Percentiles rank a stretch among this genome's conserved stretches.
Conservation (phyloP, 2,797 vertebrate species). For the Nannoperca australis region DNA sequence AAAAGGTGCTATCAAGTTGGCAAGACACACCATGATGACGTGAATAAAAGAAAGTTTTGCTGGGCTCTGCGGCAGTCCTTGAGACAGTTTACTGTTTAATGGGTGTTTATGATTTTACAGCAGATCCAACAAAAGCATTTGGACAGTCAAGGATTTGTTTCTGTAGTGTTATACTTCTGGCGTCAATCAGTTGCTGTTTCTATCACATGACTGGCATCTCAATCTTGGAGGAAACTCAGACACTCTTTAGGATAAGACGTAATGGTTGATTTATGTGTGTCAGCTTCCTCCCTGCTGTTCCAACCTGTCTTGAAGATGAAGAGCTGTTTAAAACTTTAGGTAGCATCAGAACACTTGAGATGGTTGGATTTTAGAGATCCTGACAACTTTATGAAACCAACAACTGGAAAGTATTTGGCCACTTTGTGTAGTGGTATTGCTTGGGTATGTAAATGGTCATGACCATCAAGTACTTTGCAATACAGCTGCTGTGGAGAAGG, state of each 20-base stretch:
- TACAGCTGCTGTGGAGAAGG: background rate
- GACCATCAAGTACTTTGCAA: background rate
- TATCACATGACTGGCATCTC: conserved; percentile 14
- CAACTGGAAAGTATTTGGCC: background rate
- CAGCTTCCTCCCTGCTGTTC: background rate
- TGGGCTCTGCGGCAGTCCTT: background rate
- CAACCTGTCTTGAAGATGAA: conserved; percentile 6
- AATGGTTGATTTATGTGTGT: background rate
- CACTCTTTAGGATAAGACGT: background rate
- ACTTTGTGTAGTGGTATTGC: background rate
- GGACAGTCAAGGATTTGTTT: background rate
- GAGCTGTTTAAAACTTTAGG: background rate
- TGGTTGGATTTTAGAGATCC: background rate
- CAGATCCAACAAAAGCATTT: conserved; percentile 1
- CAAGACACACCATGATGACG: conserved; percentile 34
- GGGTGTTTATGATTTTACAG: background rate
- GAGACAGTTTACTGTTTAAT: background rate
- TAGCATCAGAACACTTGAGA: too few species aligned
- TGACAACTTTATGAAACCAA: background rate
- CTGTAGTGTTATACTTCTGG: background rate
- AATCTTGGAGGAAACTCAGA: conserved; percentile 18
- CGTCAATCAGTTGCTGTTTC: conserved; percentile 14
- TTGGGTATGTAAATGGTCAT: background rate
- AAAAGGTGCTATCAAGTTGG: conserved; percentile 45
- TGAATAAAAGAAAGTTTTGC: conserved; percentile 22